Evolutionary conservation across 2,888 invertebrate species (phyloP).

Genomic region (Thymelicus sylvestris): DNA sequence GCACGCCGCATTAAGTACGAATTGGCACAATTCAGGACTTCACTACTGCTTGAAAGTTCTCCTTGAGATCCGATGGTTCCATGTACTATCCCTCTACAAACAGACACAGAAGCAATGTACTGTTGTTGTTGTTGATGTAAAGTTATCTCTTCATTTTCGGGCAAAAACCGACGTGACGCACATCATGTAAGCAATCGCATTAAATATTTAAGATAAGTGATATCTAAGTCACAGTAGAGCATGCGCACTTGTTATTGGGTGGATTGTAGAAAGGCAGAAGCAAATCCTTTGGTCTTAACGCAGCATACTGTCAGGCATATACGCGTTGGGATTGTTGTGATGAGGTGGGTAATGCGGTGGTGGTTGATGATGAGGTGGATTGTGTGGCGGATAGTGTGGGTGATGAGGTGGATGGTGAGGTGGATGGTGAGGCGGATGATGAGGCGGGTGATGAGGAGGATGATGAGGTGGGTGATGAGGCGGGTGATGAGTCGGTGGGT

Average conservation of each 20-base stretch:
- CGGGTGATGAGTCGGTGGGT: constrained; percentile 33
- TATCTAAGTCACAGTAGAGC: neutral
- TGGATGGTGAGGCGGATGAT: constrained; percentile 11
- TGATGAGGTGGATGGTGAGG: constrained; percentile 37
- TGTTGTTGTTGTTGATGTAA: too few relatives aligned
- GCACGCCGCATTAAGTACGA: too few relatives aligned
- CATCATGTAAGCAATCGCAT: neutral
- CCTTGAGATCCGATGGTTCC: too few relatives aligned
- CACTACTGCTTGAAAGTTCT: too few relatives aligned
- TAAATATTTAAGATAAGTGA: neutral
- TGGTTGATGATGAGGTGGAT: constrained; percentile 44
- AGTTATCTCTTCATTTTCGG: too few relatives aligned
- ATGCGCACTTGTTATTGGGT: neutral
- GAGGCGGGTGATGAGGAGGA: too few relatives aligned
- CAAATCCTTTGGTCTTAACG: constrained; percentile 28
- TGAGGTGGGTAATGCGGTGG: constrained; percentile 43
- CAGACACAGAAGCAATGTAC: too few relatives aligned
- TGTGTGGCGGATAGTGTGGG: constrained; percentile 37
- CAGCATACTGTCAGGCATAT: constrained; percentile 5
- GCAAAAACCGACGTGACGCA: neutral
- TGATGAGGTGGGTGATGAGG: neutral
- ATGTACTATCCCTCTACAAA: too few relatives aligned
- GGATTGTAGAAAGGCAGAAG: neutral
- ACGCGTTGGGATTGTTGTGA: constrained; percentile 31
- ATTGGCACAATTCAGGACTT: too few relatives aligned